phyloP scores from a whole-genome alignment of 2,797 vertebrate genomes.

The Eidolon dupreanum region DNA sequence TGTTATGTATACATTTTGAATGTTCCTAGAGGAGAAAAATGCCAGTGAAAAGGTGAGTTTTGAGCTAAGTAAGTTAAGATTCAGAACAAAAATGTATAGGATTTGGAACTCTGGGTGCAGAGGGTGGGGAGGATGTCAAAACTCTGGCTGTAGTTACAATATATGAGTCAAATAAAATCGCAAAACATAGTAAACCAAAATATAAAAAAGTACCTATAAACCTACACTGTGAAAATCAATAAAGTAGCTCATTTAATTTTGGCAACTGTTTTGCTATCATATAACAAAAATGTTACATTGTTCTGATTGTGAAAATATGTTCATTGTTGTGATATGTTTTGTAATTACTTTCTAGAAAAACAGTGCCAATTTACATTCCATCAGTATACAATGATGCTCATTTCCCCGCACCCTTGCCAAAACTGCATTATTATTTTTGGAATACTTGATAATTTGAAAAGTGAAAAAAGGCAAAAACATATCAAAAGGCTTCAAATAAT shows the following conservation, averaged over 20 bases:
- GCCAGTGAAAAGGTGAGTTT: background rate
- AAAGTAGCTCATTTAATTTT: background rate
- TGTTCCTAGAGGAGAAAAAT: background rate
- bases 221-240: background rate
- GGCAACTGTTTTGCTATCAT: background rate
- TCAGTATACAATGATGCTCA: background rate
- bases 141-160: background rate
- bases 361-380: background rate
- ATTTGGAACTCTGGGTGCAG: constrained; percentile 6
- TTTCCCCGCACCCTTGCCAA: background rate
- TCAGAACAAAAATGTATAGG: background rate
- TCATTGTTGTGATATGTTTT: background rate
- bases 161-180: background rate
- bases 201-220: background rate
- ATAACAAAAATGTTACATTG: background rate
- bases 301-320: background rate
- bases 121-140: background rate
- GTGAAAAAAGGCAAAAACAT: background rate
- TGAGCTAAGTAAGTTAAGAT: background rate
- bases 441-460: background rate
- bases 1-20: background rate
- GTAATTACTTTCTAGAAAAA: background rate
- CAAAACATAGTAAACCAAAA: background rate
- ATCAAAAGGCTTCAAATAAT: background rate
- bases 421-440: background rate